Evolutionary conservation across 2,888 invertebrate species (phyloP), one percentile per base, ranked within the genome.

Genomic region (Bruchidius siliquastri): DNA sequence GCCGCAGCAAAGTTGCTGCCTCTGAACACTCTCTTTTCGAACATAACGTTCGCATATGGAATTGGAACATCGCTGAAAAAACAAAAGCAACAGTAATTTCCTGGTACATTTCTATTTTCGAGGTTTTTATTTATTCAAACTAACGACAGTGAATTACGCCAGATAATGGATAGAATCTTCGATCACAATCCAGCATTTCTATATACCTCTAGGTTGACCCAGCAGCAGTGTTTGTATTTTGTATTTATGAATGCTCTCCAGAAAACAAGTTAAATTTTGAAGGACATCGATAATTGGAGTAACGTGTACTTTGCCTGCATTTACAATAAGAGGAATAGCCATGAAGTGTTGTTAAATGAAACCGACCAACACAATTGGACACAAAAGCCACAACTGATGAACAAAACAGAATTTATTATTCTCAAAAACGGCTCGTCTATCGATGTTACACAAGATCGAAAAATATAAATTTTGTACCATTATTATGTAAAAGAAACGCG

Each of bases 41-140:
- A 94, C 96, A 96, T 97, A 84, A 97, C 89, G 88, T 97, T 97
- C 82, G 91, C 91, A 85, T 92, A 93, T 13, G 90, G 89, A 81
- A 87, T 82, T 75, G 87, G 85, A 20, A 83, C 86, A 82, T 89
- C 88, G 79, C 89, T 89, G 87, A 26, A 88, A 88, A 49, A 49
- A 4, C 8, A 26, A 8, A 26, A 26, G 8, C 8, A 2, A 26
- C 2, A 26, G 2, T 26, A 26, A 26, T 26, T 26, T 26, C 13
- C 49, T 13, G 49, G 1, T 49, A 8, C 13, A 1, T 49, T 49
- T 18, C 49, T 49, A 49, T 49, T 49, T 49, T 49, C 13, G 49
- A 13, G 18, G 49, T 13, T 49, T 49, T 49, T 49, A 49, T 49
- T 49, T 49, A 49, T 49, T 49, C 18, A 49, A 49, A 18, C 49